Base-by-base conservation (phyloP, 1,140 invertebrate species). In the Lepidurus couesii region DNA sequence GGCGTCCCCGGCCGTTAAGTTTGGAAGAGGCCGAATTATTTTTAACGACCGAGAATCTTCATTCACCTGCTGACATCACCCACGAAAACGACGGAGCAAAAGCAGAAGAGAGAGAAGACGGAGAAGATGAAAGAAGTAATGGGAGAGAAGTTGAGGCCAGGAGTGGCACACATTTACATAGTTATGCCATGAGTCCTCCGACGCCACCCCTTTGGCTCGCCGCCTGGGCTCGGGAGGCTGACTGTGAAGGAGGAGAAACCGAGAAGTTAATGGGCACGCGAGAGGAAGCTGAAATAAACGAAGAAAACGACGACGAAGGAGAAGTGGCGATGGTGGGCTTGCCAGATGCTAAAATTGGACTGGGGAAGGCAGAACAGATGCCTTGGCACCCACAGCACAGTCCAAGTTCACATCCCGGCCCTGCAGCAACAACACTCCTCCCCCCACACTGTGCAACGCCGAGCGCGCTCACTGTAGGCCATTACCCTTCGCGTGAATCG, bases 11-110 rank as follows among this genome's bases (percentile, higher is more conserved):
- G 34, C 76, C 76, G 43, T 75, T 79, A 26, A 79, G 75, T 73
- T 45, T 79, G 44, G 43, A 76, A 43, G 79, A 79, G n/a, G 79
- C 79, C 26, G 75, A 79, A 44, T 11, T 47, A 77, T 45, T 53
- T 53, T 24, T 65, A 77, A 65, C 78, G 24, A 43, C 16, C 21
- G 42, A 73, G 78, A 79, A 45, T 75, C 42, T 74, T 16, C 43
- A 34, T 79, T 73, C 43, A 16, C 21, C 42, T 21, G 78, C 44
- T 21, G 78, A 43, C 34, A 16, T 24, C 74, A 44, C 13, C 74
- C 44, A 74, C 10, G 74, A 8, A n/a, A 34, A 44, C 42, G 44
- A 16, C 21, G 73, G 47, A 79, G 21, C 5, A 44, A 43, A n/a
- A 13, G 43, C 47, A 77, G 44, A 21, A n/a, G 43, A 45, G 34